Evolutionary conservation across 1,140 invertebrate species (phyloP).

Genomic region (Bombus pascuorum): DNA sequence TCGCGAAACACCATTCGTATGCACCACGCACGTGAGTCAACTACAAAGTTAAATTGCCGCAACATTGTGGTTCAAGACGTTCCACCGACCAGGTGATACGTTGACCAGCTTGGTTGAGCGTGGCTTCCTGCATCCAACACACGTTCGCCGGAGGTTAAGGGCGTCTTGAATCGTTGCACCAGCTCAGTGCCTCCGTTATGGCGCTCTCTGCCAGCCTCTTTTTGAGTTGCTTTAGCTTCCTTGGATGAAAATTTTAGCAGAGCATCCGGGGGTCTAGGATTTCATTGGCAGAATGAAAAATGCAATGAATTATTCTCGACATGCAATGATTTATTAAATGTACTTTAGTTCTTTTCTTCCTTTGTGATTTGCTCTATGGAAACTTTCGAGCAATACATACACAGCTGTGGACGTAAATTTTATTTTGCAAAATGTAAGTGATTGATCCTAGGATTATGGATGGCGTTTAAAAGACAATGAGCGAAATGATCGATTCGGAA

Average conservation of each 20-base stretch:
- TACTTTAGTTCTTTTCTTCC: not conserved
- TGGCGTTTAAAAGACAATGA: not conserved
- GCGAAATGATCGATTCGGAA: not conserved
- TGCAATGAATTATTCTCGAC: not conserved
- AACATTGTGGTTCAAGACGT: constrained; percentile 64
- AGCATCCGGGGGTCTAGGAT: not conserved
- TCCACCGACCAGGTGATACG: constrained; percentile 65
- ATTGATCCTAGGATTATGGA: no score
- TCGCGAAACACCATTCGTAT: constrained; percentile 61
- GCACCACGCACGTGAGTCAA: constrained; percentile 62
- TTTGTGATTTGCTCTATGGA: not conserved
- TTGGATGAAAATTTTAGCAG: not conserved
- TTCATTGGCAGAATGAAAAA: not conserved
- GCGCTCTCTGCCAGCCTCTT: not conserved
- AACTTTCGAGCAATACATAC: no score
- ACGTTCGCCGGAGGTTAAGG: constrained; percentile 56
- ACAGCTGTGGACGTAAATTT: no score
- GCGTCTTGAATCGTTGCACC: constrained; percentile 29
- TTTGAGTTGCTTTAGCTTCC: not conserved
- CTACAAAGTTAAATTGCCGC: constrained; percentile 72
- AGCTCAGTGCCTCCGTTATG: not conserved
- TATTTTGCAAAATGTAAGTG: no score
- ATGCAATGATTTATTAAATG: not conserved
- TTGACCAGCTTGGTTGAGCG: constrained; percentile 34
- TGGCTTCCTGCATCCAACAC: constrained; percentile 56